A percentile compares a stretch with the other conserved stretches of the same genome.
Evolutionary conservation across 2,113 vertebrate species (phyloP).

Genomic region (Sisor rabdophorus): DNA sequence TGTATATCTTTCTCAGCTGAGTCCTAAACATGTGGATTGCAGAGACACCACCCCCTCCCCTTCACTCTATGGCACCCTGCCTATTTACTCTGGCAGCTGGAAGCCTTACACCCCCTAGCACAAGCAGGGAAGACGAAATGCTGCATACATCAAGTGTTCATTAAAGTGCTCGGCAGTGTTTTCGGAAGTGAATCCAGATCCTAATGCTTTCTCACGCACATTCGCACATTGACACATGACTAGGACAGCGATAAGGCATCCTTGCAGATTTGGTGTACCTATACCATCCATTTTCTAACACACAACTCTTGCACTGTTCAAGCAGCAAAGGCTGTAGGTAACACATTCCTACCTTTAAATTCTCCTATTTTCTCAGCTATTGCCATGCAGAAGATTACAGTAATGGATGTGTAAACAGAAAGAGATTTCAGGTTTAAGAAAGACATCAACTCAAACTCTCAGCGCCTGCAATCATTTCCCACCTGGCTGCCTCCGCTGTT

Average conservation of each 20-base stretch:
- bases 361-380: neutral
- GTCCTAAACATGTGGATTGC: neutral
- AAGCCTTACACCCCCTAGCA: constrained; percentile 15
- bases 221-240: constrained; percentile 1
- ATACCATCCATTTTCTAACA: constrained; percentile 54
- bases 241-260: constrained; percentile 22
- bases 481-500: neutral
- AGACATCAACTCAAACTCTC: neutral
- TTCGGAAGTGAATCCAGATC: constrained; percentile 29
- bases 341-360: constrained; percentile 8
- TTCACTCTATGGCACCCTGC: neutral
- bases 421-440: neutral
- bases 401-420: constrained; percentile 8
- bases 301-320: constrained; percentile 46
- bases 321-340: constrained; percentile 53
- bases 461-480: neutral
- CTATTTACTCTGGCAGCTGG: constrained; percentile 9
- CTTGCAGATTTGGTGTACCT: constrained; percentile 27
- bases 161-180: constrained; percentile 35
- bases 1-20: neutral
- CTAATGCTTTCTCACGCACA: constrained; percentile 32
- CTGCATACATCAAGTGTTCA: constrained; percentile 44
- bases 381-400: neutral
- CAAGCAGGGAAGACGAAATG: constrained; percentile 15
- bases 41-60: constrained; percentile 31